Base-by-base conservation (phyloP, 2,797 vertebrate genomes). In the Gymnothorax reevesii region DNA sequence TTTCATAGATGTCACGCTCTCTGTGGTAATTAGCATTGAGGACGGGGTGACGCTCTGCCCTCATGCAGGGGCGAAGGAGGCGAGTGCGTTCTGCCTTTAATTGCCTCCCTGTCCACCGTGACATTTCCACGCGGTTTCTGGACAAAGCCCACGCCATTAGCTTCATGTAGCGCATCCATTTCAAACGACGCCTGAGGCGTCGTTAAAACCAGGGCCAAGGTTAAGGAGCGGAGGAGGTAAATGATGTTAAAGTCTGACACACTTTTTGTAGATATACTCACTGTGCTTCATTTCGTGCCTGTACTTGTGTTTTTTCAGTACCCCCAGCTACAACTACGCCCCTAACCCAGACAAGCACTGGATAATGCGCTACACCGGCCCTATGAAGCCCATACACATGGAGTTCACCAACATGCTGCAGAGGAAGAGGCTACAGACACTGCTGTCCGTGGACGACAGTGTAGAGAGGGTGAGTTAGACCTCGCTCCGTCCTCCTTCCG, bases 341-440 rank as follows among this genome's bases (percentile, higher is more conserved):
- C 98, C 98, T 0, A 99, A 98, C 94, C 97, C 94, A 0, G 98
- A 99, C 95, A 99, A 99, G 90, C 98, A 99, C 92, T 99, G 98
- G 98, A 99, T 99, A 94, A 97, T 99, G 98, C 96, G 98, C 7
- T 99, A 99, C 93, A 99, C 98, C 0, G 98, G 98, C 20, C 91
- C 98, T 86, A 99, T 99, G 98, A 97, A 96, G 88, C 98, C 98
- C 55, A 98, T 99, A 89, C 98, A 99, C 94, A 99, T 99, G 98
- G 96, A 99, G 90, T 99, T 99, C 95, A 99, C 98, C 89, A 99
- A 99, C 94, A 92, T 99, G 95, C 94, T 99, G 1, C 98, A 99
- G 94, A 96, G 98, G 88, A 98, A 97, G 85, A 95, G 98, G 0
- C 96, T 99, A 87, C 98, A 99, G 91, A 99, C 98, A 0, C 97